Conservation (phyloP, 1,140 invertebrate genomes). For the Drosophila punjabiensis region DNA sequence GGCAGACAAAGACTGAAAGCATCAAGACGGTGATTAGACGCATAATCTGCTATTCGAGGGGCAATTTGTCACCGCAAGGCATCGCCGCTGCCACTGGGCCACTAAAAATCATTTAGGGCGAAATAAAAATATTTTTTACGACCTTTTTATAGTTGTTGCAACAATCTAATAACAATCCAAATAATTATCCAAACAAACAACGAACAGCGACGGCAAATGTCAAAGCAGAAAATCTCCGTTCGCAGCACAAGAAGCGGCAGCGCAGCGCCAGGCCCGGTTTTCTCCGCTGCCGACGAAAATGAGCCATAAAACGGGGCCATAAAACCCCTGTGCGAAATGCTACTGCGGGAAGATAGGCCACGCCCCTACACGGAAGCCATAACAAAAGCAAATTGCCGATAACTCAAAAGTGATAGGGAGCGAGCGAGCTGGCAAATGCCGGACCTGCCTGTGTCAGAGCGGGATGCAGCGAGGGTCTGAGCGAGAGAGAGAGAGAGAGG, state of each 20-base stretch:
- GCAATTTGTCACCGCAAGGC: slow-evolving; percentile 78
- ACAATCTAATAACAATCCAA: slow-evolving; percentile 85
- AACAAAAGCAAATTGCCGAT: slow-evolving; percentile 77
- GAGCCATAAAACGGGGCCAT: slow-evolving; percentile 77
- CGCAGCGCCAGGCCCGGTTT: slow-evolving; percentile 37
- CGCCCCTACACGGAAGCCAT: slow-evolving; percentile 84
- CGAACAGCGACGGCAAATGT: slow-evolving; percentile 70
- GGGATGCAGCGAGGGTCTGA: slow-evolving; percentile 21
- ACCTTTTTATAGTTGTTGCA: slow-evolving; percentile 84
- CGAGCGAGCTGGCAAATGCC: slow-evolving; percentile 6
- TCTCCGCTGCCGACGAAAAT: slow-evolving; percentile 64
- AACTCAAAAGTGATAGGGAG: slow-evolving; percentile 76
- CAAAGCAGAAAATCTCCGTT: slow-evolving; percentile 39
- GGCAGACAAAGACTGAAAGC: slow-evolving; percentile 21
- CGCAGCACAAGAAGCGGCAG: slow-evolving; percentile 29
- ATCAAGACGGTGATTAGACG: slow-evolving; percentile 71
- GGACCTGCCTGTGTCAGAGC: slow-evolving; percentile 17
- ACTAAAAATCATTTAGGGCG: slow-evolving; percentile 84
- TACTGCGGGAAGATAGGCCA: slow-evolving; percentile 65
- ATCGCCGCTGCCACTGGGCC: slow-evolving; percentile 59
- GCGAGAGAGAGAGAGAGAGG: slow-evolving; percentile 37
- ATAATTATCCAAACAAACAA: slow-evolving; percentile 85
- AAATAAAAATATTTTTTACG: slow-evolving; percentile 85
- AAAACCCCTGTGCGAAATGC: slow-evolving; percentile 78
- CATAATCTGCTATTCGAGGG: slow-evolving; percentile 63